Evolutionary conservation across 2,113 vertebrate species (phyloP), one percentile per base, ranked within the genome.

Genomic region (Trinectes maculatus): DNA sequence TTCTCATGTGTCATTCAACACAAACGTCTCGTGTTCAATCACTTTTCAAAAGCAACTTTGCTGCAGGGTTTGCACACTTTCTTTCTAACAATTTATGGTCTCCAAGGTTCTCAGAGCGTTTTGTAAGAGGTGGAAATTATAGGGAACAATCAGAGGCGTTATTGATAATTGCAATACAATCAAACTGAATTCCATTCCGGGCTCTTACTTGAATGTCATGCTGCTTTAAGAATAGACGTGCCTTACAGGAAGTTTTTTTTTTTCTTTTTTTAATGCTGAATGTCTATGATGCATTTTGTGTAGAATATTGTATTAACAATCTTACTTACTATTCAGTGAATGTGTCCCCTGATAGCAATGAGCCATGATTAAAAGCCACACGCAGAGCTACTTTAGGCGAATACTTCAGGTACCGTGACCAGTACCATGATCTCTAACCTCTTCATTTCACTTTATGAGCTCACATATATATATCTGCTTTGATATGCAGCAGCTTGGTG

Each of bases 361-460:
- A 12, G 33, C 19, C 28, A 15, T 43, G 12, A 46, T 29, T 21
- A 39, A 63, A 60, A 31, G 53, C n/a, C 9, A 19, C 55, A 39
- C 11, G 16, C 15, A 71, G 55, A 66, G 22, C 39, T 9, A 3
- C 49, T 69, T 58, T 1, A 48, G 25, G 37, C n/a, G 59, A 59
- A 60, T 12, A 34, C 8, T 15, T 13, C 31, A 36, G 18, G 54
- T 37, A n/a, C 31, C 15, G 0, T 0, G 15, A 15, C 25, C 48
- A 13, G 36, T 47, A 64, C 77, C 39, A 4, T 37, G 48, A 59
- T 13, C 31, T 39, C 44, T 53, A 18, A 64, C 52, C 63, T 76
- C 48, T 58, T 68, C 46, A 25, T 67, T 55, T 67, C 62, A 31
- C 58, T 62, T 44, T 70, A 62, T 58, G 62, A 66, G 61, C 55